Evolutionary conservation across 1,140 invertebrate genomes (phyloP), one percentile per base, ranked within the genome.

Genomic region (Adelges cooleyi): DNA sequence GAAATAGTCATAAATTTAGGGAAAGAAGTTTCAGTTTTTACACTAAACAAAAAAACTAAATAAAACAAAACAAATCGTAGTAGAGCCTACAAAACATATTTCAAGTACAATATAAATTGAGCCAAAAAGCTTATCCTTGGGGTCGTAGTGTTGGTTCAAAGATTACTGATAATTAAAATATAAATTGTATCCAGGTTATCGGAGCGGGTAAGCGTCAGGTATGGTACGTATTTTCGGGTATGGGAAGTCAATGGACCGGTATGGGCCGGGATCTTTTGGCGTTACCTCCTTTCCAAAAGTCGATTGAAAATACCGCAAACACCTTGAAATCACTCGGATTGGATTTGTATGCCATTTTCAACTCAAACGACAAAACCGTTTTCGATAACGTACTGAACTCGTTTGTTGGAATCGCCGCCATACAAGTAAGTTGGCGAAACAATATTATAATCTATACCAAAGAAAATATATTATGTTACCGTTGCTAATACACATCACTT

Each of bases 391-490:
- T 77, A 17, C 59, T 82, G 2, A 76, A 82, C 69, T 79, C 79
- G 15, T 83, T 89, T 71, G 78, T 88, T 42, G 80, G 80, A 18
- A 87, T 87, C 69, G 81, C 84, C 40, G 87, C 90, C 18, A 84
- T 95, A 67, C 87, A 90, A 77, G 85, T 86, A 72, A n/a, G 67
- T 18, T 66, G 20, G 9, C 18, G 13, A 49, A 9, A 9, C 46
- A 18, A 49, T 18, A 49, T 13, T n/a, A 49, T 49, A 49, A 11
- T 18, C 18, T 49, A 9, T 8, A 49, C 13, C 9, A 11, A n/a
- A 9, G 46, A 49, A 51, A 51, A 51, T 51, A 22, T 48, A 17
- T 52, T 22, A 15, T 25, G 10, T 22, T 23, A 23, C 23, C 23
- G 11, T 9, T 15, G 11, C 6, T 17, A 20, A 51, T 48, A 22